These are phyloP conservation scores for Sarotherodon lohbergeri DNA, from an alignment of 2,113 vertebrate genomes.

Conservation along the genomic window DNA sequence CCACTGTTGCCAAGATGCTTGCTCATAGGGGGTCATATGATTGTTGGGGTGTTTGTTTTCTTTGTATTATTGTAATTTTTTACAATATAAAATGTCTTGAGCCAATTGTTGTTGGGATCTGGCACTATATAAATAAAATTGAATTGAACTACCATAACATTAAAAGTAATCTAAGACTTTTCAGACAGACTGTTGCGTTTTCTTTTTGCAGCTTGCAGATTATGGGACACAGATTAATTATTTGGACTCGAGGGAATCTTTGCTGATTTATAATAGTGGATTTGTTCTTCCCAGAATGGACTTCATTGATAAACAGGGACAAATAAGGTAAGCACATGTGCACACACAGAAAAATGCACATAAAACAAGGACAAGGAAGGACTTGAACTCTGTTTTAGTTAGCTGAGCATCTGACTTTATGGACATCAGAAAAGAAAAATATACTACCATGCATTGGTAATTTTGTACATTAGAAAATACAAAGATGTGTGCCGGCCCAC, in stretches of 20 bases:
- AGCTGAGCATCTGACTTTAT: background rate
- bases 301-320: background rate
- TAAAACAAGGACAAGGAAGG: background rate
- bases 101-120: background rate
- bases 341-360: background rate
- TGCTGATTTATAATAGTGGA: constrained; percentile 51
- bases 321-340: background rate
- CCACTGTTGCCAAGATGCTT: background rate
- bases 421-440: background rate
- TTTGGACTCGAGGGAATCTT: constrained; percentile 86
- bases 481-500: background rate
- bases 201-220: constrained; percentile 79
- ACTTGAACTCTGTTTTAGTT: background rate
- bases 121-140: background rate
- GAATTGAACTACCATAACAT: background rate
- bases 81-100: background rate
- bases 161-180: background rate
- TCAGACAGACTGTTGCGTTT: background rate
- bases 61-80: background rate
- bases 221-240: constrained; percentile 96
- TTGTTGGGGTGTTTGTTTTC: background rate
- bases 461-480: background rate
- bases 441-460: background rate
- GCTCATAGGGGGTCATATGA: background rate
- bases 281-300: background rate